Evolutionary conservation across 1,140 invertebrate species (phyloP), one percentile per base, ranked within the genome.

Genomic region (Mycetomoellerius zeteki): DNA sequence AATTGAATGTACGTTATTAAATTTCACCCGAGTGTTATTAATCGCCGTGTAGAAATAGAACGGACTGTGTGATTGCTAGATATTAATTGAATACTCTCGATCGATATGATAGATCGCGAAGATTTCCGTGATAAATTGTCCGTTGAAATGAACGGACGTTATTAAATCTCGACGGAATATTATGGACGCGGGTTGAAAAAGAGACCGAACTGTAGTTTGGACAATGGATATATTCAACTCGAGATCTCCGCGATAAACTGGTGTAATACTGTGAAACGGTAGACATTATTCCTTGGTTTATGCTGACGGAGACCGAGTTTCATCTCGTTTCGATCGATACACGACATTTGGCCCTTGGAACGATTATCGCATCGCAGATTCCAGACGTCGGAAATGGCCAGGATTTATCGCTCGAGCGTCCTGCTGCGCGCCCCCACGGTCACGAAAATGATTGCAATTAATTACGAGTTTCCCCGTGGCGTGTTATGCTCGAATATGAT

Each of bases 391-490:
- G 80, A 84, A 84, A 84, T 37, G 69, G 80, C 69, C 54, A 19
- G 69, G 56, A 84, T 84, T 84, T 84, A 84, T 84, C 54, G 69
- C 37, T 14, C 80, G 19, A 50, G 69, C 54, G 37, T 73, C 69
- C 80, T 12, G 47, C 52, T n/a, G 80, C 54, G 80, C 80, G 67
- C 27, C 37, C 37, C 67, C 7, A 73, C 69, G 37, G 50, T 71
- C 64, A 71, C 80, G 80, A 82, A 84, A 84, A 84, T 60, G 54
- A 84, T 84, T 84, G 80, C 33, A 84, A 84, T 84, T 84, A 84
- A 84, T 84, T 84, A 84, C 80, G 54, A 60, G 80, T 75, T 50
- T 73, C 80, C 77, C 69, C 54, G 52, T 30, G 43, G 67, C 80
- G 43, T 60, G 65, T 69, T 69, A 69, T 50, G 69, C 80, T 58